A percentile compares a stretch with the other conserved stretches of the same genome.
Evolutionary conservation across 2,797 vertebrate genomes (phyloP).

Genomic region (Otolemur crassicaudatus): DNA sequence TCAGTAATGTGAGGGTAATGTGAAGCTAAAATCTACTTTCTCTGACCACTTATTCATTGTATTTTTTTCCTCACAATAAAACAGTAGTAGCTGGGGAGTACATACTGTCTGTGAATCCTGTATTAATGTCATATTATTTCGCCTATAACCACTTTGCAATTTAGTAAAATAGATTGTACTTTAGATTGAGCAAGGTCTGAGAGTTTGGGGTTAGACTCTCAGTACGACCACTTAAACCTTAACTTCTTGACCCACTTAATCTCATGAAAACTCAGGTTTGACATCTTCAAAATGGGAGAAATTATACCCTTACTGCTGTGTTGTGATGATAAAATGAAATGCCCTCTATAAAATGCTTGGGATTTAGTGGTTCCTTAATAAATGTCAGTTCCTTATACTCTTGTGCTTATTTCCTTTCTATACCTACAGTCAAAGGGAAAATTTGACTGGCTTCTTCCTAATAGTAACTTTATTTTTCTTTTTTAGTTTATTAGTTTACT

Average conservation of each 20-base stretch:
- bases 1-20: conserved; percentile 63
- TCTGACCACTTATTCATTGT: not conserved
- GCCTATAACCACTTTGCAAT: not conserved
- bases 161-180: conserved; percentile 12
- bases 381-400: not conserved
- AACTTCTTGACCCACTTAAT: not conserved
- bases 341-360: not conserved
- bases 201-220: not conserved
- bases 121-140: not conserved
- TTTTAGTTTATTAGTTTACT: not conserved
- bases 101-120: not conserved
- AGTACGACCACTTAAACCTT: not conserved
- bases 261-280: not conserved
- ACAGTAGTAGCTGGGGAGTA: not conserved
- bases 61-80: not conserved
- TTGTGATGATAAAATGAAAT: not conserved
- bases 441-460: not conserved
- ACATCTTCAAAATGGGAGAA: not conserved
- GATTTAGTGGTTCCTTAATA: not conserved
- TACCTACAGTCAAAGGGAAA: not conserved
- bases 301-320: not conserved
- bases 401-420: not conserved
- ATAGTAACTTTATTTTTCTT: not conserved
- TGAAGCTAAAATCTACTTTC: conserved; percentile 52
- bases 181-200: conserved; percentile 22